Percentiles rank a stretch among this genome's conserved stretches.
These are phyloP conservation scores for Brachyhypopomus occidentalis DNA, from an alignment of 2,113 vertebrate genomes.

Conservation along the genomic window DNA sequence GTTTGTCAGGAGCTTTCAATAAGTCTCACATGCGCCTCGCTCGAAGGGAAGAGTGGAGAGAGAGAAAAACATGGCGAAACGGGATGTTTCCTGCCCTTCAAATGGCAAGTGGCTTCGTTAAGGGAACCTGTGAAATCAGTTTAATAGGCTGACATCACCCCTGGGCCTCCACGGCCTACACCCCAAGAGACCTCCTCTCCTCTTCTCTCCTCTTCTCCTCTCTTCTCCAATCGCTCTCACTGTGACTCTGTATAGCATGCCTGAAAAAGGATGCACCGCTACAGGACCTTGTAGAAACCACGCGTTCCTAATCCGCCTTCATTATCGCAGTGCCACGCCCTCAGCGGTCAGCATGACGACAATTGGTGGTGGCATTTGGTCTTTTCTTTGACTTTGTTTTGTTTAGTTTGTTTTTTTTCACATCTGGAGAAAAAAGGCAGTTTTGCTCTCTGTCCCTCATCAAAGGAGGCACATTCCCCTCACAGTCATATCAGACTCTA, in stretches of 20 bases:
- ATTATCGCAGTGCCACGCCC: constrained; percentile 37
- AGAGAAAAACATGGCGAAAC: constrained; percentile 60
- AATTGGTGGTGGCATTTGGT: background rate
- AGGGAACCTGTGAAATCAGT: constrained; percentile 79
- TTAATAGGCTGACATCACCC: constrained; percentile 79
- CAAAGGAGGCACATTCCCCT: background rate
- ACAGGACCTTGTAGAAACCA: too few species aligned
- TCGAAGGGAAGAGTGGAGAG: constrained; percentile 62
- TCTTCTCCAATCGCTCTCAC: constrained; percentile 17
- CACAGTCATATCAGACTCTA: constrained; percentile 17
- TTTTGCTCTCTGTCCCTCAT: constrained; percentile 14
- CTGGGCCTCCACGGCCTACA: constrained; percentile 69
- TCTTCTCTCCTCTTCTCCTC: background rate
- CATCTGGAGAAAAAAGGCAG: background rate
- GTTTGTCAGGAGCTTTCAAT: constrained; percentile 75
- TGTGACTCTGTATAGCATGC: too few species aligned
- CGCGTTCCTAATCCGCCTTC: too few species aligned
- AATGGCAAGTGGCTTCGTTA: constrained; percentile 77
- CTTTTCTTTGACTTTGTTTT: constrained; percentile 22
- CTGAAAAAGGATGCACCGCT: too few species aligned
- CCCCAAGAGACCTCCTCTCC: constrained; percentile 62
- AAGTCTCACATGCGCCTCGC: constrained; percentile 62
- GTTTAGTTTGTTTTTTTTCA: background rate
- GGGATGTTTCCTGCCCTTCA: constrained; percentile 79
- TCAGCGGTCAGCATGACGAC: background rate